Conservation (phyloP, 2,888 invertebrate species). For the Apotomis betuletana region DNA sequence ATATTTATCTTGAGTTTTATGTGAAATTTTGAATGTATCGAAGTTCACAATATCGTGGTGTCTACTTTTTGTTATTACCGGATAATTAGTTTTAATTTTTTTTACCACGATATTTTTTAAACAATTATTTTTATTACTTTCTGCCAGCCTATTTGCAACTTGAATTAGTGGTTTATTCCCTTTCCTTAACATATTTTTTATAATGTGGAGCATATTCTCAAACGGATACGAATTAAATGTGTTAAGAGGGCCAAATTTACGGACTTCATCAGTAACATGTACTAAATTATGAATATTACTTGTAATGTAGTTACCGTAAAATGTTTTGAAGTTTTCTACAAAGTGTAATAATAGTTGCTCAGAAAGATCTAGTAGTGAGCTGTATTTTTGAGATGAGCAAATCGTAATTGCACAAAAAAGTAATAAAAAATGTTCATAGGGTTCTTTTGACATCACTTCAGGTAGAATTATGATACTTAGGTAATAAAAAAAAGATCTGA, state of each 20-base stretch:
- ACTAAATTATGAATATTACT: not conserved
- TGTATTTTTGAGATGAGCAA: not conserved
- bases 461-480: slow-evolving; percentile 3
- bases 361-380: not conserved
- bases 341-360: slow-evolving; percentile 2
- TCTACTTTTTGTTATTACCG: not conserved
- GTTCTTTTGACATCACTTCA: not conserved
- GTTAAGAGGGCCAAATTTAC: slow-evolving; percentile 26
- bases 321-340: not conserved
- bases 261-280: slow-evolving; percentile 28
- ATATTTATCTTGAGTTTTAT: slow-evolving; percentile 35
- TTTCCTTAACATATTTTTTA: slow-evolving; percentile 34
- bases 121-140: slow-evolving; percentile 2
- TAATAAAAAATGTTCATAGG: not conserved
- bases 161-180: slow-evolving; percentile 32
- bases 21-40: slow-evolving; percentile 8
- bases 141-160: slow-evolving; percentile 25
- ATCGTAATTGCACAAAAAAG: slow-evolving; percentile 10
- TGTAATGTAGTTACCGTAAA: not conserved
- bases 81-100: not conserved
- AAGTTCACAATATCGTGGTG: not conserved
- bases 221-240: slow-evolving; percentile 39
- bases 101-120: not conserved
- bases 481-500: not conserved
- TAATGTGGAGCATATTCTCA: slow-evolving; percentile 34